Percentiles rank a stretch among this genome's conserved stretches.
Conservation (phyloP, 2,797 vertebrate genomes). For the Danio jaintianensis region DNA sequence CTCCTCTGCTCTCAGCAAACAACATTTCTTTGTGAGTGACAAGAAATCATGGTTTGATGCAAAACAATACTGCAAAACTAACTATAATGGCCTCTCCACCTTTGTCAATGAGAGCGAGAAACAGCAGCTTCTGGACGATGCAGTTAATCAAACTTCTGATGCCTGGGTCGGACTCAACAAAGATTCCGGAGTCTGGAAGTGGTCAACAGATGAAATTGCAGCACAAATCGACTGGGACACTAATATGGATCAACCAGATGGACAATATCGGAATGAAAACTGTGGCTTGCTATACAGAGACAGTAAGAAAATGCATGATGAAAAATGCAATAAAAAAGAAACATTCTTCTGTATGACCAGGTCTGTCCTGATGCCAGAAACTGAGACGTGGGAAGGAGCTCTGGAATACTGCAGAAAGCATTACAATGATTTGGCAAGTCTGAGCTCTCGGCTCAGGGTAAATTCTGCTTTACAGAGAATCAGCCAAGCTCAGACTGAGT, state of each 20-base stretch:
- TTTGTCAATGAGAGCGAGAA: not conserved
- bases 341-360: slow-evolving; percentile 34
- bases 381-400: slow-evolving; percentile 37
- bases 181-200: not conserved
- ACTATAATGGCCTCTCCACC: slow-evolving; percentile 38
- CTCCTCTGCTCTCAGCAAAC: slow-evolving; percentile 1
- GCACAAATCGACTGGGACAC: not conserved
- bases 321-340: fast-evolving
- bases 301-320: fast-evolving
- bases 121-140: not conserved
- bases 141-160: not conserved
- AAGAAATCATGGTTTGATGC: not conserved
- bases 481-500: not conserved
- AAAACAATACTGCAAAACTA: not conserved
- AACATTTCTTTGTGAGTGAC: slow-evolving; percentile 15
- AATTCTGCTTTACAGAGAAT: not conserved
- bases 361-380: not conserved
- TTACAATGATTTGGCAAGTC: slow-evolving; percentile 38
- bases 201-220: not conserved
- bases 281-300: not conserved
- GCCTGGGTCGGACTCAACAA: slow-evolving; percentile 38
- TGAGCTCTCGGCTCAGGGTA: slow-evolving; percentile 29
- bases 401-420: slow-evolving; percentile 44
- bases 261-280: fast-evolving
- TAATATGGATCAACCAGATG: fast-evolving